Percentiles rank a stretch among this genome's conserved stretches.
Conservation (phyloP, 2,888 invertebrate species). For the Gnatocerus cornutus region DNA sequence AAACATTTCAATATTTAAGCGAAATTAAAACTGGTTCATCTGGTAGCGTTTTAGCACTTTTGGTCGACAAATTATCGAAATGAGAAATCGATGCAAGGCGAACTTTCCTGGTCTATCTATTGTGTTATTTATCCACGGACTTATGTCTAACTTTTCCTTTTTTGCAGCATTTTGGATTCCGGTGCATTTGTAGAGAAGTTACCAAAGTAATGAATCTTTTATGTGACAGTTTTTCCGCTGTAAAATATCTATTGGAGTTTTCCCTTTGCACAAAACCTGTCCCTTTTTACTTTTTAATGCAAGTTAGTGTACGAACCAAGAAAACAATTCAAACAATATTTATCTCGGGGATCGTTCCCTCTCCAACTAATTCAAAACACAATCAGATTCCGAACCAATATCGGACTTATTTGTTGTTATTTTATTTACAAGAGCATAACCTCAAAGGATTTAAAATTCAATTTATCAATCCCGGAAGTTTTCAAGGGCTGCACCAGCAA, state of each 20-base stretch:
- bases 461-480: constrained; percentile 54
- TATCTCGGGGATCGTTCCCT: constrained; percentile 19
- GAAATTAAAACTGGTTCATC: too few relatives aligned
- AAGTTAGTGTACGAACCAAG: constrained; percentile 33
- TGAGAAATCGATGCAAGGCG: constrained; percentile 27
- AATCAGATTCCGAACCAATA: constrained; percentile 44
- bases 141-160: constrained; percentile 29
- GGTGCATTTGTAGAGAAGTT: constrained; percentile 39
- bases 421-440: constrained; percentile 52
- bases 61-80: constrained; percentile 14
- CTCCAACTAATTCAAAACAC: constrained; percentile 43
- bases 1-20: too few relatives aligned
- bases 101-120: constrained; percentile 18
- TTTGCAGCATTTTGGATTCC: constrained; percentile 35
- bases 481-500: constrained; percentile 38
- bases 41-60: too few relatives aligned
- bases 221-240: constrained; percentile 46
- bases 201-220: constrained; percentile 42
- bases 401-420: constrained; percentile 45
- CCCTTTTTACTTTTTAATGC: constrained; percentile 44
- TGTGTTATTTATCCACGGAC: constrained; percentile 33
- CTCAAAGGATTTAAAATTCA: constrained; percentile 54
- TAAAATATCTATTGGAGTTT: constrained; percentile 43
- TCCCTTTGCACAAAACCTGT: constrained; percentile 27
- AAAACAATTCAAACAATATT: constrained; percentile 42